A percentile compares a stretch with the other conserved stretches of the same genome.
Conservation (phyloP, 2,797 vertebrate genomes). For the Helicolenus hilgendorfi region DNA sequence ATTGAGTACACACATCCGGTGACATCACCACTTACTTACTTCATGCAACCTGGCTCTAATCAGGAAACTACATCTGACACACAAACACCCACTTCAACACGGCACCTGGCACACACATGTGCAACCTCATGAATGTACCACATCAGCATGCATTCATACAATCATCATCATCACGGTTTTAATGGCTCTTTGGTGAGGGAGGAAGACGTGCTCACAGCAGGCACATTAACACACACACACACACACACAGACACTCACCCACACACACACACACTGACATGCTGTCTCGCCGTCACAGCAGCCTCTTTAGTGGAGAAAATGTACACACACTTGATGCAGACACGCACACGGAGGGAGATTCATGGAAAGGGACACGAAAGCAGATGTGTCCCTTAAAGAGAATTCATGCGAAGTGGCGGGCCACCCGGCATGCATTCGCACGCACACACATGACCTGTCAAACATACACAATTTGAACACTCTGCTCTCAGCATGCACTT, state of each 20-base stretch:
- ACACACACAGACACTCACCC: not conserved
- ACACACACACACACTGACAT: conserved; percentile 1
- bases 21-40: not conserved
- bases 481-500: not conserved
- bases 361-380: not conserved
- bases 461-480: not conserved
- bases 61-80: not conserved
- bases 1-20: not conserved
- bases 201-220: conserved; percentile 55
- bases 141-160: conserved; percentile 36
- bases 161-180: conserved; percentile 11
- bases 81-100: conserved; percentile 6
- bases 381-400: not conserved
- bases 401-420: conserved; percentile 39
- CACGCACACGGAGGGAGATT: not conserved
- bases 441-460: conserved; percentile 8
- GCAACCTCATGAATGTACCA: conserved; percentile 19
- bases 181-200: conserved; percentile 46
- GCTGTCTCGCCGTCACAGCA: conserved; percentile 26
- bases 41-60: conserved; percentile 5
- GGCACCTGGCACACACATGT: conserved; percentile 1
- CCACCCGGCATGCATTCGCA: not conserved
- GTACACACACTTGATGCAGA: conserved; percentile 10
- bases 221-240: conserved; percentile 36
- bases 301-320: conserved; percentile 16